phyloP scores from a whole-genome alignment of 2,797 vertebrate genomes.

The Cephalopachus bancanus region DNA sequence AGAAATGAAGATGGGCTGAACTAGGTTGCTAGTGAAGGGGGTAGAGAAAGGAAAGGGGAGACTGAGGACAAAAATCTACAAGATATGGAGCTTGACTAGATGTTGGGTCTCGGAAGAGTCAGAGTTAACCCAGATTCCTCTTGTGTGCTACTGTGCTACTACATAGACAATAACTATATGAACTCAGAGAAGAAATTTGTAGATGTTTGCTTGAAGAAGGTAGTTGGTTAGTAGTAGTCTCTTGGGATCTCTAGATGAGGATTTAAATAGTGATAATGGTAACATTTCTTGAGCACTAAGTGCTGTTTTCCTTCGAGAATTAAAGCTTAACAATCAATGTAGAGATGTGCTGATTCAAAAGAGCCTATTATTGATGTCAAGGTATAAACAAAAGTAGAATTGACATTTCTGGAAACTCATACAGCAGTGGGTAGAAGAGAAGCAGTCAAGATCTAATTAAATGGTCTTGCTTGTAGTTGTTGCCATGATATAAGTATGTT shows the following conservation, averaged over 20 bases:
- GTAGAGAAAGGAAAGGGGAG: neutral
- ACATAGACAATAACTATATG: neutral
- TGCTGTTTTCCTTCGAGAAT: neutral
- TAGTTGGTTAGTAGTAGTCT: neutral
- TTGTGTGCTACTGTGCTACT: neutral
- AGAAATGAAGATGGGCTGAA: neutral
- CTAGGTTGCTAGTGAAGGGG: neutral
- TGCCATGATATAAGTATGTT: neutral
- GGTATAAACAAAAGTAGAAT: neutral
- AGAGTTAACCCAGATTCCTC: neutral
- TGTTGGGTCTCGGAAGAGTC: neutral
- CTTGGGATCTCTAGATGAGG: neutral
- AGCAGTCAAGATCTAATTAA: neutral
- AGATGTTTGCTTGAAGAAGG: neutral
- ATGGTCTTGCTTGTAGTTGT: neutral
- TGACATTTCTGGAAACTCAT: neutral
- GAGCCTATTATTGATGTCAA: neutral
- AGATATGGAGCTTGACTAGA: neutral
- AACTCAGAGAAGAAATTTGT: neutral
- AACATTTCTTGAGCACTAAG: neutral
- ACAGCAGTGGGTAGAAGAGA: neutral
- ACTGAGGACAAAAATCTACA: neutral
- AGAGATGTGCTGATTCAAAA: neutral
- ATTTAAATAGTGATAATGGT: slow-evolving; percentile 1
- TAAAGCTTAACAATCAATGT: neutral